phyloP scores from a whole-genome alignment of 2,113 vertebrate species.

The Actinemys pallida region DNA sequence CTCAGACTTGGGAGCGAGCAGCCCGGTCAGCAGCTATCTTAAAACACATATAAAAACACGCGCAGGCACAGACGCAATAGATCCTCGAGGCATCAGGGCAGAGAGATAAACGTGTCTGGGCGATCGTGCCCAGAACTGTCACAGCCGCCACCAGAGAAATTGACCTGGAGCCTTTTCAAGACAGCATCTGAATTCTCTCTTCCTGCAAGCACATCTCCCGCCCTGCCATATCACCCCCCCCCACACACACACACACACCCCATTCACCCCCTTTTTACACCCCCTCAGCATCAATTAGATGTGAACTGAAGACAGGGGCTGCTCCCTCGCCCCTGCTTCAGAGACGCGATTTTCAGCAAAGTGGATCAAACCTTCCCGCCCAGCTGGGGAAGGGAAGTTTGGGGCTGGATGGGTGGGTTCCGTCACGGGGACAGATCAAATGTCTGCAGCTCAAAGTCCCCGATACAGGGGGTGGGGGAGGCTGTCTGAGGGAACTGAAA shows the following conservation, averaged over 20 bases:
- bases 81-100: not conserved
- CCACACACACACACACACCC: rapidly evolving
- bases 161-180: not conserved
- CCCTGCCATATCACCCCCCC: too few relatives aligned
- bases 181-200: not conserved
- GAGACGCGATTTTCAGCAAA: not conserved
- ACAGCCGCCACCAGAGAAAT: not conserved
- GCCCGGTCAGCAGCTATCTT: not conserved
- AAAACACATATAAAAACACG: too few relatives aligned
- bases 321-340: not conserved
- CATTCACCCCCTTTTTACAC: not conserved
- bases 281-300: not conserved
- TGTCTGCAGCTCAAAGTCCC: not conserved
- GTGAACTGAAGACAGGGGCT: not conserved
- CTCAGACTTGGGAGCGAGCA: not conserved
- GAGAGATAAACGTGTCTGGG: not conserved
- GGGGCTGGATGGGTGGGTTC: too few relatives aligned
- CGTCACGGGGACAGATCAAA: not conserved
- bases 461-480: not conserved
- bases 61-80: not conserved
- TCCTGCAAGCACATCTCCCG: not conserved
- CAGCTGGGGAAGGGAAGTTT: not conserved
- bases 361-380: not conserved
- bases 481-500: not conserved
- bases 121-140: not conserved